Percentiles rank a stretch among this genome's conserved stretches.
phyloP scores from a whole-genome alignment of 2,888 invertebrate genomes.

The Caenorhabditis sp. region DNA sequence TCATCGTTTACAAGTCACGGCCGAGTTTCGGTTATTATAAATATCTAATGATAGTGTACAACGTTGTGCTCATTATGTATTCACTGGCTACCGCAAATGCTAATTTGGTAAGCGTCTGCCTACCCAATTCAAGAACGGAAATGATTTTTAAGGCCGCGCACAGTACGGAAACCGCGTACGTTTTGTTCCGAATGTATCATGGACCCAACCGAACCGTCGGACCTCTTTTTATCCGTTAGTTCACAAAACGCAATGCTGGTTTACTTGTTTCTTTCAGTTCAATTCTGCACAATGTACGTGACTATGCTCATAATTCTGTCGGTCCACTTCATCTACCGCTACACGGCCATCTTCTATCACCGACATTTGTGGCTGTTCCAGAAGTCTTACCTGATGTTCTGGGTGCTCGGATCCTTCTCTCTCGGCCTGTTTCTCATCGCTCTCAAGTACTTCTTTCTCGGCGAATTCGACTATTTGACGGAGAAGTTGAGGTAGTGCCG shows the following conservation, averaged over 20 bases:
- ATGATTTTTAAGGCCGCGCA: conserved; percentile 13
- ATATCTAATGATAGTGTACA: conserved; percentile 21
- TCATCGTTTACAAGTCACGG: conserved; percentile 17
- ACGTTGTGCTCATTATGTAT: conserved; percentile 35
- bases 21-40: conserved; percentile 25
- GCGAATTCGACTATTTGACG: conserved; percentile 34
- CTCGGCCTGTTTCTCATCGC: conserved; percentile 23
- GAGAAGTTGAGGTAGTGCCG: conserved; percentile 17
- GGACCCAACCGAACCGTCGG: conserved; percentile 34
- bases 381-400: conserved; percentile 16
- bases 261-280: conserved; percentile 18
- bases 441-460: conserved; percentile 43
- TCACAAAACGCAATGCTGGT: neutral
- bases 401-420: conserved; percentile 24
- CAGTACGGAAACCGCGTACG: conserved; percentile 38
- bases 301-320: conserved; percentile 39
- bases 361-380: conserved; percentile 28
- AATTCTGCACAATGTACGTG: conserved; percentile 49
- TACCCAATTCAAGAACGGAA: too few species aligned
- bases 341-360: conserved; percentile 22
- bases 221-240: conserved; percentile 42
- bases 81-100: conserved; percentile 19
- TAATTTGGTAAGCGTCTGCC: neutral
- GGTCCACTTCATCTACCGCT: conserved; percentile 47
- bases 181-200: conserved; percentile 44